These are phyloP conservation scores for Aspiorhynchus laticeps DNA, from an alignment of 2,113 vertebrate genomes.

Conservation along the genomic window DNA sequence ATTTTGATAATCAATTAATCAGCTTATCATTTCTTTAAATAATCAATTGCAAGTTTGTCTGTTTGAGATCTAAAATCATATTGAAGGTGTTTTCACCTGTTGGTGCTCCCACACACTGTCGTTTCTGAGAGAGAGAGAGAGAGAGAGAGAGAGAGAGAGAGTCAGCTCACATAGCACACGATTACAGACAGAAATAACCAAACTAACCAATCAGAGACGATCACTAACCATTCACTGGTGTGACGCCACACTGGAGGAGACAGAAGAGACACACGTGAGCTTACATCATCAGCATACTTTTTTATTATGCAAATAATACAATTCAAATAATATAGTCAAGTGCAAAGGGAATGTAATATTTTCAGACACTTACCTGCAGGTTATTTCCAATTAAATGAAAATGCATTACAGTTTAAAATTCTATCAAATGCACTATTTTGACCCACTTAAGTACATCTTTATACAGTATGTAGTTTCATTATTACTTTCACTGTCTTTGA, in stretches of 20 bases:
- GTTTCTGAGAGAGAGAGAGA: conserved; percentile 59
- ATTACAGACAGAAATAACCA: background rate
- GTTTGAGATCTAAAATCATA: background rate
- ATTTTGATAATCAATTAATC: background rate
- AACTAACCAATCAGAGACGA: background rate
- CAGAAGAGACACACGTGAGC: background rate
- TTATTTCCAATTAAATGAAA: too few species aligned
- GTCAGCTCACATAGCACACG: background rate
- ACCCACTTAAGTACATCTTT: too few species aligned
- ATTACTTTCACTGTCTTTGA: too few species aligned
- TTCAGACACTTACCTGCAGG: too few species aligned
- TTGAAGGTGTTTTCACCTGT: conserved; percentile 63
- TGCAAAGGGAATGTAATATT: too few species aligned
- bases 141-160: background rate
- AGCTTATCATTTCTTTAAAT: background rate
- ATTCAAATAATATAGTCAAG: too few species aligned
- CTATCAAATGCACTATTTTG: too few species aligned
- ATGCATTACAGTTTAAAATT: too few species aligned
- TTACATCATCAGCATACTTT: background rate
- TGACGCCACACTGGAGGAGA: conserved; percentile 65
- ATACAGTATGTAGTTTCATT: too few species aligned
- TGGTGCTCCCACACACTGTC: conserved; percentile 61
- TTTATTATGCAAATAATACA: too few species aligned
- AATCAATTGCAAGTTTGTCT: background rate
- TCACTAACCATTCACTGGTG: conserved; percentile 64